A percentile compares a stretch with the other conserved stretches of the same genome.
phyloP scores from a whole-genome alignment of 2,888 invertebrate genomes.

The Ariolimax columbianus region DNA sequence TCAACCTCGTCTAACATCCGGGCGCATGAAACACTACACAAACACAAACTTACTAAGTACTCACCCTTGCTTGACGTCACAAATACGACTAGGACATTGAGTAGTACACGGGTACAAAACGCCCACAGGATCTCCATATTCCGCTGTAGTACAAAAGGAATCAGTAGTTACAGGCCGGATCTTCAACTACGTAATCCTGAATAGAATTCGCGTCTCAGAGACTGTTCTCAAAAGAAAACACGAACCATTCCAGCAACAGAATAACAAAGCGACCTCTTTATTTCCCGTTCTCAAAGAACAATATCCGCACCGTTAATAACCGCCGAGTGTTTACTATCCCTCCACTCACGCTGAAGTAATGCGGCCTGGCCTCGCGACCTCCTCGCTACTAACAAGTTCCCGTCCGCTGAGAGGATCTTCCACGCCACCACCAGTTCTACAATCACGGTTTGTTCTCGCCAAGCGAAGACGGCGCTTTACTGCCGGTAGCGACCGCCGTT shows the following conservation, averaged over 20 bases:
- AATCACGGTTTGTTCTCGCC: slow-evolving; percentile 12
- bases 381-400: slow-evolving; percentile 11
- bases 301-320: slow-evolving; percentile 23
- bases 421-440: background rate
- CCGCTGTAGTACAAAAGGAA: background rate
- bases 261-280: slow-evolving; percentile 3
- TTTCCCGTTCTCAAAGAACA: slow-evolving; percentile 27
- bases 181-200: slow-evolving; percentile 9
- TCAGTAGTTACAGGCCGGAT: background rate
- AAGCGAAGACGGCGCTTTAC: background rate
- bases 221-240: slow-evolving; percentile 6
- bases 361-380: slow-evolving; percentile 35
- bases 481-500: background rate
- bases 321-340: slow-evolving; percentile 25
- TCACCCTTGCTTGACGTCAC: slow-evolving; percentile 10
- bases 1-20: background rate
- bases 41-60: background rate
- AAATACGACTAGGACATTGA: background rate
- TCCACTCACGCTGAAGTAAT: slow-evolving; percentile 43
- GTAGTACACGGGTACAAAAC: background rate
- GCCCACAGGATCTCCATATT: slow-evolving; percentile 25
- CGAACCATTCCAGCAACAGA: background rate
- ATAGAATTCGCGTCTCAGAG: background rate
- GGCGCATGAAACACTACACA: background rate
- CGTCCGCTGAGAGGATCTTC: background rate